Evolutionary conservation across 2,797 vertebrate genomes (phyloP), one percentile per base, ranked within the genome.

Genomic region (Danio choprae): DNA sequence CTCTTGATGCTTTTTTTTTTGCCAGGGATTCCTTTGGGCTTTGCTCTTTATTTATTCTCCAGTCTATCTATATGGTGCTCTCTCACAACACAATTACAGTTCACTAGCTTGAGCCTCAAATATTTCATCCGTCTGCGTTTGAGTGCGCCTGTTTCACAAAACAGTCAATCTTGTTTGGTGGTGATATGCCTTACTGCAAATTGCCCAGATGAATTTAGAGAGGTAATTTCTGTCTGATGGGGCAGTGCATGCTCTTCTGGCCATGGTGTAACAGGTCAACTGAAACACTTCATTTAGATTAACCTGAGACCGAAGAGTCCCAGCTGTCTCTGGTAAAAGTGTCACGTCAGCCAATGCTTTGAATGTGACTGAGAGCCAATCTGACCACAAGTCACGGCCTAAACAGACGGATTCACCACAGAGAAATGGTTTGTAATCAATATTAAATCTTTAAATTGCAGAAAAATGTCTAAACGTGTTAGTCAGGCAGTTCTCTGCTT

Each of bases 261-360:
- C 8, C 77, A 80, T 65, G 79, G 85, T 83, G 87, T 88, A 88
- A 87, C 83, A 87, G 93, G 90, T 92, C 91, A 92, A 86, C 83
- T 44, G 81, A 89, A 90, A 88, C 81, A 79, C 44, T 88, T 91
- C 88, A 91, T 89, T 86, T 88, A 84, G 89, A 90, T 90, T 81
- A 86, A 90, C 81, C 88, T 89, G 75, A 86, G 85, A 83, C 84
- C 72, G 29, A 76, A 88, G 86, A 81, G 84, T 79, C 83, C 75
- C 48, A 60, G 86, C 85, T 87, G 83, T 86, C 89, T 83, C 88
- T 90, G 84, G 88, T 90, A 84, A 89, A 90, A 85, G 84, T 87
- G 90, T 91, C 88, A 86, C 60, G 2, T 59, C 50, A 68, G 58
- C 59, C 18, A 18, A 83, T 69, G 75, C 84, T 89, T 84, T 89